Conservation (phyloP, 1,140 invertebrate species). For the Aphelinus atriplicis region DNA sequence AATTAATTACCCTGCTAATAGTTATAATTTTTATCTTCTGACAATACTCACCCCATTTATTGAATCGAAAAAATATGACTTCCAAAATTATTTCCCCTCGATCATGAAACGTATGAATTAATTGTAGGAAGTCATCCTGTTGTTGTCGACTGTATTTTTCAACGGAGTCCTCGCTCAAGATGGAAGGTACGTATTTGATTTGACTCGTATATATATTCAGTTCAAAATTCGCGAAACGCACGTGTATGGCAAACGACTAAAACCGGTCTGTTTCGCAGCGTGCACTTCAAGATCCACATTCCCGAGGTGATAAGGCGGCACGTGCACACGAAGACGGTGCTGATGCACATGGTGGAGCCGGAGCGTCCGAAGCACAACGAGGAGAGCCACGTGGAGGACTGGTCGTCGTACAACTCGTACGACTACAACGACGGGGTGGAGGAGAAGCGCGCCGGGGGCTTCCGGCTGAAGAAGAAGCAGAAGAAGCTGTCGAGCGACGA, state of each 20-base stretch:
- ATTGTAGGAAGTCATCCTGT: background rate
- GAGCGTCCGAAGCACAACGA: constrained; percentile 53
- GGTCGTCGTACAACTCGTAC: constrained; percentile 55
- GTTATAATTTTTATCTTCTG: too few relatives aligned
- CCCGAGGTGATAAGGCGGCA: constrained; percentile 70
- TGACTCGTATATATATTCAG: background rate
- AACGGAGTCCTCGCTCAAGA: too few relatives aligned
- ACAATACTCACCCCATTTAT: too few relatives aligned
- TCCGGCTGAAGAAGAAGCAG: constrained; percentile 39
- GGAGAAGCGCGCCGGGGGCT: constrained; percentile 48
- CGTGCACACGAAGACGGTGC: constrained; percentile 69
- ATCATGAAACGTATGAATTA: too few relatives aligned
- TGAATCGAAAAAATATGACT: too few relatives aligned
- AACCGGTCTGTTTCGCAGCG: constrained; percentile 53
- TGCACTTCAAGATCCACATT: constrained; percentile 68
- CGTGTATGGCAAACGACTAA: background rate
- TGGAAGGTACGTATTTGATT: too few relatives aligned
- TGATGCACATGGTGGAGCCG: constrained; percentile 57
- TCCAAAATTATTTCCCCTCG: too few relatives aligned
- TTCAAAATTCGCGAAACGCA: background rate
- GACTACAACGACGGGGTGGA: constrained; percentile 53
- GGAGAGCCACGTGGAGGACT: constrained; percentile 64
- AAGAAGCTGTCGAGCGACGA: background rate
- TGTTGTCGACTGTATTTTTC: too few relatives aligned
- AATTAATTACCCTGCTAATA: too few relatives aligned